phyloP scores from a whole-genome alignment of 2,113 vertebrate species.

The Phylloscopus whistleri region DNA sequence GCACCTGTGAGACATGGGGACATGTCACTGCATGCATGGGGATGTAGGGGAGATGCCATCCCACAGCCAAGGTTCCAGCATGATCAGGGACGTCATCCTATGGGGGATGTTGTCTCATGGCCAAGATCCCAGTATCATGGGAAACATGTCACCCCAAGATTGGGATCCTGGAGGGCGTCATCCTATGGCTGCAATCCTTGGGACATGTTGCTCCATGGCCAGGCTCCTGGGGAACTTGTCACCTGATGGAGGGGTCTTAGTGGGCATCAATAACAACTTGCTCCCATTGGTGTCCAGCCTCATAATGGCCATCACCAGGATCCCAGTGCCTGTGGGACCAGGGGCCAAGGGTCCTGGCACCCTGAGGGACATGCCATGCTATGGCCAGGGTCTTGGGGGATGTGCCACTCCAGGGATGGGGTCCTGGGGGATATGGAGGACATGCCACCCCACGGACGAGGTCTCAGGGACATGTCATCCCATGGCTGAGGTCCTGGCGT shows the following conservation, averaged over 20 bases:
- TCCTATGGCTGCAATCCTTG: background rate
- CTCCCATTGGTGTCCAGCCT: background rate
- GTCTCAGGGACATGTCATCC: background rate
- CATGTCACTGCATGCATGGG: background rate
- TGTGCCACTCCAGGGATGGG: background rate
- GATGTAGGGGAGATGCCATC: background rate
- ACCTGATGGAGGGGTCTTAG: accelerated
- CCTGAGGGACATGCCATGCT: background rate
- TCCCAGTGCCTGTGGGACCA: background rate
- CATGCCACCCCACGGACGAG: background rate
- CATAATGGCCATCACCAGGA: background rate
- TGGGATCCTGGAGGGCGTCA: background rate
- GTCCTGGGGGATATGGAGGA: background rate
- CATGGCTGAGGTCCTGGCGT: background rate
- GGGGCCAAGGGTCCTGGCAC: background rate
- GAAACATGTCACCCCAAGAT: background rate
- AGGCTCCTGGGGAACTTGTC: background rate
- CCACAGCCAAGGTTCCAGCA: background rate
- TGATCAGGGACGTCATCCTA: too few relatives aligned
- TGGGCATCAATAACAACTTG: background rate
- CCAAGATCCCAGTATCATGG: background rate
- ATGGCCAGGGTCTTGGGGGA: background rate
- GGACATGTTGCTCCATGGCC: background rate
- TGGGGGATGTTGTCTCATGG: background rate
- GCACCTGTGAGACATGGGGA: constrained; percentile 73